Evolutionary conservation across 2,113 vertebrate species (phyloP).

Genomic region (Mesoclemmys tuberculata): DNA sequence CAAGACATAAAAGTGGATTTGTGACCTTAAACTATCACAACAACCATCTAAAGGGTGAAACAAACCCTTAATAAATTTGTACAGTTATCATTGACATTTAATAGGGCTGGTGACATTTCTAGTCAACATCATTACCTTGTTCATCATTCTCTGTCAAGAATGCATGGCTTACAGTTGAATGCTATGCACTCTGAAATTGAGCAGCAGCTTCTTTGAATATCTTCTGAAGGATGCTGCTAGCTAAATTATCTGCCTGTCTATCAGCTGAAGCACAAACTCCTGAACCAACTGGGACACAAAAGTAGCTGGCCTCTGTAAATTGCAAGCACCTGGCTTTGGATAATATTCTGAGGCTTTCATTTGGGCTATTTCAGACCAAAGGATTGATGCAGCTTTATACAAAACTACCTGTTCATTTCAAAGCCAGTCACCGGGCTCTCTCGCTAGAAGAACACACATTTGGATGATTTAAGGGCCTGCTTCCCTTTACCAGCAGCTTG

Average conservation of each 20-base stretch:
- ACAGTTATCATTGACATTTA: not conserved
- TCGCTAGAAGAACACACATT: too few relatives aligned
- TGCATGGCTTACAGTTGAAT: not conserved
- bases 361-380: too few relatives aligned
- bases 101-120: not conserved
- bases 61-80: not conserved
- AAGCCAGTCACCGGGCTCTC: too few relatives aligned
- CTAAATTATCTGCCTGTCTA: too few relatives aligned
- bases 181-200: not conserved
- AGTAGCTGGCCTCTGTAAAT: not conserved
- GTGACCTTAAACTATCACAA: not conserved
- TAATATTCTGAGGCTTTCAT: too few relatives aligned
- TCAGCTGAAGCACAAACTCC: not conserved
- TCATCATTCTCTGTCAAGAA: not conserved
- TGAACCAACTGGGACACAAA: not conserved
- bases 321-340: too few relatives aligned
- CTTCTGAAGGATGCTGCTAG: not conserved
- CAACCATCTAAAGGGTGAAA: not conserved
- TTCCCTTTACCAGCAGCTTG: too few relatives aligned
- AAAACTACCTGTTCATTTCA: too few relatives aligned
- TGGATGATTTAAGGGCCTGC: too few relatives aligned
- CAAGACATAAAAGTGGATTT: not conserved
- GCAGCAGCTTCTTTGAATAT: not conserved
- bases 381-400: too few relatives aligned
- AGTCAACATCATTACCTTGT: not conserved